Base-by-base conservation (phyloP, 2,797 vertebrate genomes). In the Glyptemys insculpta region DNA sequence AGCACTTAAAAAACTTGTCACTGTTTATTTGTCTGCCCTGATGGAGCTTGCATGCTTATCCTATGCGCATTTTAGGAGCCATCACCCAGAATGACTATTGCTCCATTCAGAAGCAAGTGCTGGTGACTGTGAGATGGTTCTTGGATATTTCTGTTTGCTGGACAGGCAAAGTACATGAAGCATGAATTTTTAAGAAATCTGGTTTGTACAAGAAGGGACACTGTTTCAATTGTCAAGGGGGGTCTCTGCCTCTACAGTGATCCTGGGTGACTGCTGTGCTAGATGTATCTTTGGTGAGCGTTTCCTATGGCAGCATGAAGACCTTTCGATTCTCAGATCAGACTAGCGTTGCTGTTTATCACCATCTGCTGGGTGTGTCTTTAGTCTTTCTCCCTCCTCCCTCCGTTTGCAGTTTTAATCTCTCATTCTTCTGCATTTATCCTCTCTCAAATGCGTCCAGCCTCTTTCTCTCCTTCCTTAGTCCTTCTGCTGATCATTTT, bases 401-500 rank as follows among this genome's bases (percentile, higher is more conserved):
- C 83, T 19, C 31, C 5, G 68, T 27, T 91, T 54, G 41, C n/a
- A 31, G 57, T 12, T 83, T 81, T 34, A 81, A 47, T 50, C n/a
- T 93, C 86, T 47, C 49, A 9, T 2, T 65, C 44, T 18, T 72
- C 81, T 41, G 44, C 52, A 1, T 83, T 56, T 19, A 86, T 6
- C 31, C 59, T 74, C 82, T 78, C 52, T 78, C 80, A 50, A 2
- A 1, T 10, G 2, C 44, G 2, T 7, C 80, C 54, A 54, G 3
- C 83, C 76, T 91, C 4, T 0, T 57, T 83, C 37, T 81, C 31
- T 86, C 27, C 57, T 81, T 86, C 14, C 44, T 81, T 57, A 54
- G 2, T 18, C n/a, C 92, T 8, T 18, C 2, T 88, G n/a, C 2
- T 31, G 19, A 21, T 93, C 47, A 92, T 95, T 0, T 0, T 49